Evolutionary conservation across 2,113 vertebrate species (phyloP), one percentile per base, ranked within the genome.

Genomic region (Felis chaus): DNA sequence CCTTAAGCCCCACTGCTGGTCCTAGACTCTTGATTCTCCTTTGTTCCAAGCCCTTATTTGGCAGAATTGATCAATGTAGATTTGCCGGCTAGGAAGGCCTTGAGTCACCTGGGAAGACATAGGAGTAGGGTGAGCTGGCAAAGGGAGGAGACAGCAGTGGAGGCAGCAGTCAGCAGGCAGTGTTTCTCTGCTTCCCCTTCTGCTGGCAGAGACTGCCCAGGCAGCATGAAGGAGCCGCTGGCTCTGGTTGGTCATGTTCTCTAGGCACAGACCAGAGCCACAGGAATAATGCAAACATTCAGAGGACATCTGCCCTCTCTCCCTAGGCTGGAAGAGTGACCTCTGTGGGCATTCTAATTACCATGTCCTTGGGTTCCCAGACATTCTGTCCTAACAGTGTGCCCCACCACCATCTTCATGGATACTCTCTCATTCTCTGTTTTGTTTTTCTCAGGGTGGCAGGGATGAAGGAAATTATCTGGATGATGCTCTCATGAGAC

Each of bases 391-490:
- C 89, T 79, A 31, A 57, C 27, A 33, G 50, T 23, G 11, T 5
- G 23, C 19, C 41, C 10, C 12, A 3, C 29, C 9, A 39, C 61
- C 19, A 33, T 84, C 79, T 48, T 69, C 15, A 6, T 15, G 65
- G 53, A 45, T 36, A 39, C 50, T 41, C 14, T 86, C 45, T 89
- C 9, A 89, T 31, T 76, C 11, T 76, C 63, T 57, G 33, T 6
- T 73, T 88, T 61, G 55, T 95, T 89, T 91, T 84, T 93, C 11
- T 0, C 98, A 99, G 99, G 99, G 99, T 14, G 99, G 99, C 68
- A 99, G 99, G 29, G 99, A 99, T 91, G 99, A 99, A 94, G 95
- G 99, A 69, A 97, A 76, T 0, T 97, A 95, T 0, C 99, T 99
- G 97, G 98, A 99, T 57, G 99, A 99, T 3, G 98, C 96, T 9